Percentiles rank a stretch among this genome's conserved stretches.
Evolutionary conservation across 2,113 vertebrate genomes (phyloP).

Genomic region (Gasterosteus nipponicus): DNA sequence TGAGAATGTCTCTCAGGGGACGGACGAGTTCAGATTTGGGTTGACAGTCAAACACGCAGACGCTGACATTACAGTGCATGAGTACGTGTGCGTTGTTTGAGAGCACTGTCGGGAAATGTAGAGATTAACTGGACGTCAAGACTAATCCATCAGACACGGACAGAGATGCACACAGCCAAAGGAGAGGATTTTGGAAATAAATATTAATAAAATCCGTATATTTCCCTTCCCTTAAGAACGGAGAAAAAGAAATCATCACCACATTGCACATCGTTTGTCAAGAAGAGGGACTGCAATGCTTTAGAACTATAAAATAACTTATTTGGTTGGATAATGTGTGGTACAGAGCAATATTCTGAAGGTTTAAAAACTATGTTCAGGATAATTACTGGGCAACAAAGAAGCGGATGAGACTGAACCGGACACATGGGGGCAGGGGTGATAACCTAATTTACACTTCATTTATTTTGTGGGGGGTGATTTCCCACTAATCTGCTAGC

Average conservation of each 20-base stretch:
- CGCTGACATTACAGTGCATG: slow-evolving; percentile 1
- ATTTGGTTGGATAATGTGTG: neutral
- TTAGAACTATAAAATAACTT: neutral
- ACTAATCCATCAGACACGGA: slow-evolving; percentile 32
- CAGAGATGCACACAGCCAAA: slow-evolving; percentile 11
- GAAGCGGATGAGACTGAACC: slow-evolving; percentile 17
- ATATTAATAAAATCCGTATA: too few species aligned
- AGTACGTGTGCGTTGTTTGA: slow-evolving; percentile 17
- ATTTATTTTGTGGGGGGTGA: slow-evolving; percentile 46
- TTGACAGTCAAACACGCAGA: slow-evolving; percentile 11
- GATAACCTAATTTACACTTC: slow-evolving; percentile 53
- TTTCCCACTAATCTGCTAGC: slow-evolving; percentile 62
- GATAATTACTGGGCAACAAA: neutral
- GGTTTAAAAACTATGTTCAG: neutral
- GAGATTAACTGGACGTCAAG: slow-evolving; percentile 47
- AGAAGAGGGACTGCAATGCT: too few species aligned
- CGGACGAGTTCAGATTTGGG: slow-evolving; percentile 30
- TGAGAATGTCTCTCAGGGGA: slow-evolving; percentile 16
- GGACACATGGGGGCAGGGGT: neutral
- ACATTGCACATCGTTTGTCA: neutral
- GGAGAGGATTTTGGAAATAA: neutral
- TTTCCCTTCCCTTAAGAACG: neutral
- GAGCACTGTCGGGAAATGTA: slow-evolving; percentile 25
- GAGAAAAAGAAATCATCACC: neutral
- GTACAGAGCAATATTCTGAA: neutral